Base-by-base conservation (phyloP, 2,113 vertebrate species). In the Saiga tatarica region DNA sequence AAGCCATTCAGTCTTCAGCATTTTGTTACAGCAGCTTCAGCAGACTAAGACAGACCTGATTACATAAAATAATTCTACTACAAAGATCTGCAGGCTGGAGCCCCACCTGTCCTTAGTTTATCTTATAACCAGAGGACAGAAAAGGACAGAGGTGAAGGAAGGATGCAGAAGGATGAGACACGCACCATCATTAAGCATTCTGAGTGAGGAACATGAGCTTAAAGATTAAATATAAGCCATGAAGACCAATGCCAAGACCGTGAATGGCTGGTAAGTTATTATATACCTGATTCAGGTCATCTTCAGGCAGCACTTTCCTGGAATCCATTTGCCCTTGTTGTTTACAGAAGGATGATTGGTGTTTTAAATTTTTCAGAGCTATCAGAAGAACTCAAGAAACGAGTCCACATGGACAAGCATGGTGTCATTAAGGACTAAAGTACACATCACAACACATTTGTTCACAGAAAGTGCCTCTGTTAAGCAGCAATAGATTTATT, bases 301-400 rank as follows among this genome's bases (percentile, higher is more conserved):
- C 53, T n/a, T 94, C 47, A 50, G 16, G 93, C 87, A 97, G 89
- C 50, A 50, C 14, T 89, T 95, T 96, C 50, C 55, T 8, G 0
- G 53, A 95, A 94, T 26, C 52, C 64, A 79, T 92, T 89, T 92
- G 60, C 79, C 74, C 79, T 93, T 87, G 47, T 25, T 96, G 39
- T 86, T 92, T 94, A 96, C 12, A 76, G 25, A n/a, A 92, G 13
- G 60, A 95, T 94, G 94, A 92, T 60, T 64, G 5, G 6, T 92
- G 84, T 93, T 64, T 95, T 84, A 87, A 78, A 92, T 5, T 89
- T 78, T 97, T 86, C 83, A 83, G 95, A 94, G 30, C 67, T 91
- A 55, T 45, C 21, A 83, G 7, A 94, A 92, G 26, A 95, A 60
- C 23, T 60, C 21, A 95, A 53, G 59, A 93, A 85, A 84, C 0